Conservation (phyloP, 2,113 vertebrate genomes). For the Oplegnathus fasciatus region DNA sequence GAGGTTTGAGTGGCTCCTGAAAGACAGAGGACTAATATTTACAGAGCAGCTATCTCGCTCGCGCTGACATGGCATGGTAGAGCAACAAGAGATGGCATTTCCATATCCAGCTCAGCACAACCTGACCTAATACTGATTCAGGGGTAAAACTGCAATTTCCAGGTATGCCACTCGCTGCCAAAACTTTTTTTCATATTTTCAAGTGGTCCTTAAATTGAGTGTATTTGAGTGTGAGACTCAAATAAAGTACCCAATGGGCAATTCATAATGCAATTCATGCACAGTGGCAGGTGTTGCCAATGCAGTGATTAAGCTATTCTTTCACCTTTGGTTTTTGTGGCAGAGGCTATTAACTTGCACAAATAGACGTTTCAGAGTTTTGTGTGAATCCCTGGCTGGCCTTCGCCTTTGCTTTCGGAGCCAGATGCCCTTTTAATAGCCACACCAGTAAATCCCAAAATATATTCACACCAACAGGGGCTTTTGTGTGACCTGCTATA, state of each 20-base stretch:
- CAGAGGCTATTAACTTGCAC: slow-evolving; percentile 51
- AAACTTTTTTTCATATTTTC: slow-evolving; percentile 35
- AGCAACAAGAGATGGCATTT: slow-evolving; percentile 53
- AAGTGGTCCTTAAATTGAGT: slow-evolving; percentile 57
- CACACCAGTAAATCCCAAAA: slow-evolving; percentile 61
- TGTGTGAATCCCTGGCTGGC: slow-evolving; percentile 49
- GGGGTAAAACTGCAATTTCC: slow-evolving; percentile 37
- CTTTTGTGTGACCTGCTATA: slow-evolving; percentile 47
- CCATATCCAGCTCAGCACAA: slow-evolving; percentile 43
- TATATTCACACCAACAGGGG: slow-evolving; percentile 53
- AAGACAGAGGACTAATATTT: slow-evolving; percentile 52
- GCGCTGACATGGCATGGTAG: slow-evolving; percentile 6
- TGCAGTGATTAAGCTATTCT: slow-evolving; percentile 48
- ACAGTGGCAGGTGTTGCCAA: slow-evolving; percentile 37
- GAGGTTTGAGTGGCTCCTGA: slow-evolving; percentile 32
- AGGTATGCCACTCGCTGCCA: slow-evolving; percentile 24
- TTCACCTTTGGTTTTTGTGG: slow-evolving; percentile 57
- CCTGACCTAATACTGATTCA: slow-evolving; percentile 48
- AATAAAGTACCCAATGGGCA: slow-evolving; percentile 27
- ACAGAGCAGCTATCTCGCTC: slow-evolving; percentile 5
- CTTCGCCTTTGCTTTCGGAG: slow-evolving; percentile 61
- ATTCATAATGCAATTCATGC: slow-evolving; percentile 40
- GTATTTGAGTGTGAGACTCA: slow-evolving; percentile 40
- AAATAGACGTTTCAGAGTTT: slow-evolving; percentile 54
- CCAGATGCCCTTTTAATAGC: slow-evolving; percentile 68